Evolutionary conservation across 2,797 vertebrate species (phyloP), one percentile per base, ranked within the genome.

Genomic region (Alca torda): DNA sequence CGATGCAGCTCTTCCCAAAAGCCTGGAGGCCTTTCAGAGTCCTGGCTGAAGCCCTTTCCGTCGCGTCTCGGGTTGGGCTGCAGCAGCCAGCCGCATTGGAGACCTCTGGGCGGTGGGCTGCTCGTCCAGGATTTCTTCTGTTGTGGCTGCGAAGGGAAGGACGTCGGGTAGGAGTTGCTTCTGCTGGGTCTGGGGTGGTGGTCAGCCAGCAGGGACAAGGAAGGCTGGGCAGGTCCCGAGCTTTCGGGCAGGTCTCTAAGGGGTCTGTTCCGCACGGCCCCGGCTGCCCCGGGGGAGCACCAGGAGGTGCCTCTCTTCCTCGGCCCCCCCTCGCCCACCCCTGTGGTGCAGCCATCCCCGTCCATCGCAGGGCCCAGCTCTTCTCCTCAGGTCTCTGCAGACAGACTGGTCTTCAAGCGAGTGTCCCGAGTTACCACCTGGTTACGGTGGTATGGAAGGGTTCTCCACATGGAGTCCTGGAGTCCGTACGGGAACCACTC

Each of bases 401-500:
- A 10, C 35, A 37, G 56, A 7, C 5, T 2, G 19, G 23, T 41
- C 67, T 56, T 15, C 2, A 26, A 18, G 15, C 4, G 4, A 11
- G 41, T 6, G 0, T 31, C 23, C 11, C 0, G 0, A 16, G 64
- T 45, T 37, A 26, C 23, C 46, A 8, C 23, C 4, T 5, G 41
- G 31, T 35, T 26, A 7, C 1, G 6, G 61, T 7, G 20, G 16
- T 37, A 7, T 2, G 5, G 50, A 26, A 20, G 37, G 35, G 28
- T 28, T 57, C 37, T 30, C 61, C 12, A 2, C 12, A 0, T 8
- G 13, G 13, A 45, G 45, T 10, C 61, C n/a, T 9, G 7, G 4
- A 5, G 15, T 9, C 63, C 1, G 0, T 8, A 6, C 1, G 2
- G 50, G 51, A 24, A 11, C 57, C 30, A 1, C 25, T 15, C 3